Conservation (phyloP, 1,140 invertebrate genomes). For the Drosophila repletoides region DNA sequence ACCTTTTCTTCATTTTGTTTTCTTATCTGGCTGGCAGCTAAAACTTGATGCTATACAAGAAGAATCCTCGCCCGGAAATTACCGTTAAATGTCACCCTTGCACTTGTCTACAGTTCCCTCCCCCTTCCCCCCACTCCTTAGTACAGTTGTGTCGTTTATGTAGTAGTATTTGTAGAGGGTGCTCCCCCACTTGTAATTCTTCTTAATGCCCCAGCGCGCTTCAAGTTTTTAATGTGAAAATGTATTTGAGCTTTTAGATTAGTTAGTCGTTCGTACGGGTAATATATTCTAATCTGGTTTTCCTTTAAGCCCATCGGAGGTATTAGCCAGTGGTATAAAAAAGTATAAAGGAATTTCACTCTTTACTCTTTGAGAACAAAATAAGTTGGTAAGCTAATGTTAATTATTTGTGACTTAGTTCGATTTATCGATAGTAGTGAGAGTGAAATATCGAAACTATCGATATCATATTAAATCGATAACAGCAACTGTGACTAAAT, state of each 20-base stretch:
- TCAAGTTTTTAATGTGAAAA: conserved; percentile 25
- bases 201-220: conserved; percentile 40
- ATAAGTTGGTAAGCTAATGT: too few relatives aligned
- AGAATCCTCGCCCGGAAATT: conserved; percentile 63
- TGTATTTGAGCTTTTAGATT: not conserved
- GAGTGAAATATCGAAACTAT: too few relatives aligned
- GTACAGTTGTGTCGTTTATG: too few relatives aligned
- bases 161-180: too few relatives aligned
- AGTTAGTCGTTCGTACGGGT: not conserved
- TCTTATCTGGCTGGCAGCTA: conserved; percentile 52
- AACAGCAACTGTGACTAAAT: too few relatives aligned
- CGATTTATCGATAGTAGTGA: too few relatives aligned
- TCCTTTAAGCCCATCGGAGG: not conserved
- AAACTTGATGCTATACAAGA: conserved; percentile 43
- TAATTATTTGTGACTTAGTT: too few relatives aligned
- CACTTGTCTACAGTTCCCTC: conserved; percentile 33
- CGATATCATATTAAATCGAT: too few relatives aligned
- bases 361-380: too few relatives aligned
- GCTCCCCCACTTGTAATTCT: conserved; percentile 10
- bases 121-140: not conserved
- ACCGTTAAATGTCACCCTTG: conserved; percentile 69
- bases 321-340: not conserved
- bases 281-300: conserved; percentile 9
- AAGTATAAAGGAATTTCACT: not conserved
- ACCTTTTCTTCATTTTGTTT: conserved; percentile 47